Evolutionary conservation across 2,113 vertebrate genomes (phyloP).

Genomic region (Fulica atra): DNA sequence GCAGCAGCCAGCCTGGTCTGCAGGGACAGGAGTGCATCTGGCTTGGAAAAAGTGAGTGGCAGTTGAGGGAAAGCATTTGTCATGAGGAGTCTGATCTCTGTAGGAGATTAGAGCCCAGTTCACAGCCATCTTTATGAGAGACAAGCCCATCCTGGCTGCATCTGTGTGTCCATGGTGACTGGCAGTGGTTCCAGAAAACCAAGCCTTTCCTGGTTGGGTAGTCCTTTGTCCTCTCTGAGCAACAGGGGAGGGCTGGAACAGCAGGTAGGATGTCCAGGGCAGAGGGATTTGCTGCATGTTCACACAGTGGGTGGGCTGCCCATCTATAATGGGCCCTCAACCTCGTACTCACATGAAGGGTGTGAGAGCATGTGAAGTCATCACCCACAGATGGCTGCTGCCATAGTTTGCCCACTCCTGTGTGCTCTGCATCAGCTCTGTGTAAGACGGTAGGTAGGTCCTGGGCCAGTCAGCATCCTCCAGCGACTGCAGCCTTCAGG

Average conservation of each 20-base stretch:
- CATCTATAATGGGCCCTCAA: not conserved
- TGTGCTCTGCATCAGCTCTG: not conserved
- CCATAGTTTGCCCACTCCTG: not conserved
- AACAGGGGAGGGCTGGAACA: not conserved
- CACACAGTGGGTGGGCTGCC: not conserved
- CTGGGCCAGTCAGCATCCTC: not conserved
- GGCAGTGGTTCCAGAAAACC: not conserved
- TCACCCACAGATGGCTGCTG: not conserved
- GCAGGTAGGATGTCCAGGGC: not conserved
- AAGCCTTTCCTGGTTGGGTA: not conserved
- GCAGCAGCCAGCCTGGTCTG: not conserved
- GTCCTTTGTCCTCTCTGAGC: not conserved
- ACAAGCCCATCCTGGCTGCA: not conserved
- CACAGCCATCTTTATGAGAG: not conserved
- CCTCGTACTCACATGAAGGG: not conserved
- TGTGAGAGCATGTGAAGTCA: not conserved
- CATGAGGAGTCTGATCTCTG: not conserved
- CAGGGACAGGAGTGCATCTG: not conserved
- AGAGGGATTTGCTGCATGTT: not conserved
- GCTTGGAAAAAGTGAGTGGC: not conserved
- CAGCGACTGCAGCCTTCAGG: not conserved
- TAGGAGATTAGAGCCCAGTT: not conserved
- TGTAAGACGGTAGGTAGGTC: accelerated
- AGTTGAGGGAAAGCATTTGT: not conserved
- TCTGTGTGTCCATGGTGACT: not conserved